Percentiles rank a stretch among this genome's conserved stretches.
Conservation (phyloP, 2,888 invertebrate species). For the Philonicus albiceps region DNA sequence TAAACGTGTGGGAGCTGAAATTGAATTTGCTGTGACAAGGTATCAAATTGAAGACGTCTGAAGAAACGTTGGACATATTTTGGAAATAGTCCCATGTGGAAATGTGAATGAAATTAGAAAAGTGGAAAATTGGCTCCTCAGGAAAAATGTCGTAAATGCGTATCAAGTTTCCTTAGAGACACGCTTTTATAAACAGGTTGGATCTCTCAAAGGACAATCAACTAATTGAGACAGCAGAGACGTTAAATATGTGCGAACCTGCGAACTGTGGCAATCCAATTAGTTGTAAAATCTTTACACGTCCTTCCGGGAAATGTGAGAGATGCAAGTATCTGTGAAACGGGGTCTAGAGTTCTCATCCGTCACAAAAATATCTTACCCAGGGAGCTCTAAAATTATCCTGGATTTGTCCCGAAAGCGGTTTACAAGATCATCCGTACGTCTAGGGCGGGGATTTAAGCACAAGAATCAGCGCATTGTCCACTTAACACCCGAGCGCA, state of each 20-base stretch:
- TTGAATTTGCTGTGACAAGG: not conserved
- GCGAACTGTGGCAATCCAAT: not conserved
- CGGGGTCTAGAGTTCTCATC: conserved; percentile 40
- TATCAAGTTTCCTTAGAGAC: not conserved
- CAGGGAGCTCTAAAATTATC: not conserved
- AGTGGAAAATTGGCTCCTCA: not conserved
- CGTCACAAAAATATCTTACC: not conserved
- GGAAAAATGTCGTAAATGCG: not conserved
- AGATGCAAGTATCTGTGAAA: not conserved
- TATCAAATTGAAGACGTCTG: not conserved
- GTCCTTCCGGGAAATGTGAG: not conserved
- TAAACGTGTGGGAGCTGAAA: not conserved
- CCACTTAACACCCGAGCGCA: conserved; percentile 3
- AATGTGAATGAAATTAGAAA: not conserved
- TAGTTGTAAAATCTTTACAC: not conserved
- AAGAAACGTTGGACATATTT: not conserved
- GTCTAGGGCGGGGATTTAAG: not conserved
- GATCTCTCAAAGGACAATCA: not conserved
- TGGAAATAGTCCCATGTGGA: not conserved
- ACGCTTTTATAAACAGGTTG: not conserved
- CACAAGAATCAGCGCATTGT: not conserved
- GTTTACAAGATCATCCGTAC: not conserved
- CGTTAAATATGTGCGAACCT: not conserved
- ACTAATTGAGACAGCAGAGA: not conserved
- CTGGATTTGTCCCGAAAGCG: not conserved